Base-by-base conservation (phyloP, 2,797 vertebrate species). In the Coregonus suidteri region DNA sequence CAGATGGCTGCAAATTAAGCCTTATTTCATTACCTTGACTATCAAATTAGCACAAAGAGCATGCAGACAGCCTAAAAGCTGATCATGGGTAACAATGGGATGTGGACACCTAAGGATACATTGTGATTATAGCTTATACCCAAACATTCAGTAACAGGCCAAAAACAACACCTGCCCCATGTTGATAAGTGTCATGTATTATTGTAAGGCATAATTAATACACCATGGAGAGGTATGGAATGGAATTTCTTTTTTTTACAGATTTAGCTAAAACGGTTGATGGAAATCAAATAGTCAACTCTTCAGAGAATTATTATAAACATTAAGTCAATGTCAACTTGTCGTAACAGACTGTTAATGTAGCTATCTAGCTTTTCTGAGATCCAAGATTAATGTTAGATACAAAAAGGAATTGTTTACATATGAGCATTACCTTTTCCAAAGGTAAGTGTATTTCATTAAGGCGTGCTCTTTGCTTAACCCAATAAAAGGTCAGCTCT, bases 61-160 rank as follows among this genome's bases (percentile, higher is more conserved):
- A 76, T 81, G 73, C 76, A 66, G 75, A 84, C 77, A 81, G 69
- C 71, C 35, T 80, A 73, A 87, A 71, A 76, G 79, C 79, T 87
- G 82, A 88, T 85, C 84, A 88, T 73, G 62, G 64, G n/a, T 56
- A 84, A 88, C 83, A 84, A 84, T 79, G 80, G 78, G 75, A 79
- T 51, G 65, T 54, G 72, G 80, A 74, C 80, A 84, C 76, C 83
- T 80, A 74, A 79, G 79, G 75, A 73, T 79, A 67, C 71, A 67
- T 34, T 34, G 31, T 34, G 31, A 34, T 34, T 34, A 34, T 34
- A 34, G 31, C 31, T 34, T 2, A 59, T 18, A 59, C 56, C 56
- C 56, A 59, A 59, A 59, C n/a, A 59, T 59, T 20, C 5, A 59
- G 56, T 47, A 11, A 47, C 41, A 11, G 11, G 41, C 41, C 41